Percentiles rank a stretch among this genome's conserved stretches.
phyloP scores from a whole-genome alignment of 2,888 invertebrate genomes.

The Caenorhabditis drosophilae region DNA sequence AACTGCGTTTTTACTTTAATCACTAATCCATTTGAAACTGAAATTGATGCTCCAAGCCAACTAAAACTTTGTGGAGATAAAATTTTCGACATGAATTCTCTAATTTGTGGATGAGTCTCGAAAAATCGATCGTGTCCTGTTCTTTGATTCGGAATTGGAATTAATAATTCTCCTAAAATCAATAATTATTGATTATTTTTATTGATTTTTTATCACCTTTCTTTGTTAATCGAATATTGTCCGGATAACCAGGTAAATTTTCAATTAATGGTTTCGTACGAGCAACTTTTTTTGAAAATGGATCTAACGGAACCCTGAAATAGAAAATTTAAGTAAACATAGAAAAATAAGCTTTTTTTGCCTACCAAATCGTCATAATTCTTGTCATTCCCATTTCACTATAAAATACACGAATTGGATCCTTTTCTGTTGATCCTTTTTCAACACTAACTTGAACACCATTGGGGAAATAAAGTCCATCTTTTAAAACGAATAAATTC shows the following conservation, averaged over 20 bases:
- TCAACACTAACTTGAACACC: constrained; percentile 45
- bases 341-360: not conserved
- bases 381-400: constrained; percentile 52
- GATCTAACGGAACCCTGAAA: constrained; percentile 31
- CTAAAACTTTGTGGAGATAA: constrained; percentile 31
- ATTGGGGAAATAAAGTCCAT: constrained; percentile 52
- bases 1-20: constrained; percentile 26
- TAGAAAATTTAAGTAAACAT: not conserved
- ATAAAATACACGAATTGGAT: constrained; percentile 30
- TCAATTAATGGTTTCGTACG: constrained; percentile 36
- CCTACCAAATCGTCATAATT: constrained; percentile 41
- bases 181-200: not conserved
- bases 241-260: constrained; percentile 54
- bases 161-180: constrained; percentile 12
- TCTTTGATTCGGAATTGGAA: constrained; percentile 31
- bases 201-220: not conserved
- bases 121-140: constrained; percentile 31
- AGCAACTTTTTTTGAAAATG: constrained; percentile 28
- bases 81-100: constrained; percentile 46
- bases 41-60: constrained; percentile 20
- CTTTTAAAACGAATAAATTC: constrained; percentile 30
- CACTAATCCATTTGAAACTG: constrained; percentile 30
- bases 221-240: constrained; percentile 45
- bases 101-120: constrained; percentile 22
- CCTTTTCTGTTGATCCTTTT: constrained; percentile 17